These are phyloP conservation scores for Tinamus major DNA, from an alignment of 2,797 vertebrate species.

Conservation along the genomic window DNA sequence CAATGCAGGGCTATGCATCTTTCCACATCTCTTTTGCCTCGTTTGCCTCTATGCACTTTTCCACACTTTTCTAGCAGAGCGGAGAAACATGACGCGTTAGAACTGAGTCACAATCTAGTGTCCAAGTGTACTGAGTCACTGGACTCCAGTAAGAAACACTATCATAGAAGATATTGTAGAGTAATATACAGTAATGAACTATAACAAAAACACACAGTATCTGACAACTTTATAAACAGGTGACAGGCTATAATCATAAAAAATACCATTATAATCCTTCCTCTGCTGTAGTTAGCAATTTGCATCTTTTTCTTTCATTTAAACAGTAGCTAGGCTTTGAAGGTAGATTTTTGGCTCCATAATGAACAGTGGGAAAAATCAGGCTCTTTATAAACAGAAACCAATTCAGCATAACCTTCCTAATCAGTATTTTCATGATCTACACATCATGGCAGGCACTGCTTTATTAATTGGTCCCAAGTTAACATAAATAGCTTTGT, in stretches of 20 bases:
- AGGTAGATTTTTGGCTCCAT: neutral
- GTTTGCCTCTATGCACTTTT: neutral
- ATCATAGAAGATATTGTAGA: neutral
- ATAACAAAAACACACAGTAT: neutral
- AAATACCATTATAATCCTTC: rapidly evolving
- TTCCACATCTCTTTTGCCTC: neutral
- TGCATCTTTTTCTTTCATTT: neutral
- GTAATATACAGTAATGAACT: neutral
- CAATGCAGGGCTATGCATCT: rapidly evolving
- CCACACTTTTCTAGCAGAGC: neutral
- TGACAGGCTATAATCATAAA: neutral
- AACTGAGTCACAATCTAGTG: rapidly evolving
- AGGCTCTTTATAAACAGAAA: neutral
- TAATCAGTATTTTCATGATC: neutral
- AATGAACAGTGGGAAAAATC: neutral
- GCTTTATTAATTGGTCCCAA: slow-evolving; percentile 21
- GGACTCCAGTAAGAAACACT: neutral
- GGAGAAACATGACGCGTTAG: neutral
- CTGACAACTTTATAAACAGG: neutral
- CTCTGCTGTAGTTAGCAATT: neutral
- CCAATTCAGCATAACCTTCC: neutral
- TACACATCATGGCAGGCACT: neutral
- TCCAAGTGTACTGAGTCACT: neutral
- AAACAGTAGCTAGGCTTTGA: neutral
- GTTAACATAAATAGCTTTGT: neutral